Evolutionary conservation across 1,140 invertebrate genomes (phyloP).

Genomic region (Theocolax elegans): DNA sequence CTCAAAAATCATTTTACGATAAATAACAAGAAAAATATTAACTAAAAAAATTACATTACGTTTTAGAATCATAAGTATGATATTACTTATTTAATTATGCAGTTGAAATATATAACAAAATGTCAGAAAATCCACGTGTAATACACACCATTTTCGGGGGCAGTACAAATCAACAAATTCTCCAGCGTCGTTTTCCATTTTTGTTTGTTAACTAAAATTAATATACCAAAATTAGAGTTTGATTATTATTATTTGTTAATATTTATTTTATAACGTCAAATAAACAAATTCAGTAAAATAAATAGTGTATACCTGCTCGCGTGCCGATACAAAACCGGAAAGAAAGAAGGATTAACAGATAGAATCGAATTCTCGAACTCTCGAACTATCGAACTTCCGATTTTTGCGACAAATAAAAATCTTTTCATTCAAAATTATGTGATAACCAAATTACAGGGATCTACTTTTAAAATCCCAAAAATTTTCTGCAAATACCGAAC

Average conservation of each 20-base stretch:
- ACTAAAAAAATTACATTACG: background rate
- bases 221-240: no score
- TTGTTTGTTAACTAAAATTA: slow-evolving; percentile 4
- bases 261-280: background rate
- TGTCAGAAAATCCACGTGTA: slow-evolving; percentile 59
- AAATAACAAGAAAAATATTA: background rate
- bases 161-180: slow-evolving; percentile 98
- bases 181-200: slow-evolving; percentile 97
- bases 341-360: slow-evolving; percentile 1
- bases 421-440: no score
- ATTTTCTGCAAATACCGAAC: no score
- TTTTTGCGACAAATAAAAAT: background rate
- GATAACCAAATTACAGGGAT: no score
- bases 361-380: slow-evolving; percentile 4
- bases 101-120: slow-evolving; percentile 46
- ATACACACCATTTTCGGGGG: slow-evolving; percentile 97
- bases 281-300: background rate
- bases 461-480: no score
- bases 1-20: background rate
- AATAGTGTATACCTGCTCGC: background rate
- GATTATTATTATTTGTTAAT: background rate
- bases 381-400: background rate
- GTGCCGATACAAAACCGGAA: slow-evolving; percentile 3
- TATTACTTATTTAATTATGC: slow-evolving; percentile 45
- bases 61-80: background rate